Conservation (phyloP, 1,140 invertebrate genomes). For the Aphelenchoides avenae region DNA sequence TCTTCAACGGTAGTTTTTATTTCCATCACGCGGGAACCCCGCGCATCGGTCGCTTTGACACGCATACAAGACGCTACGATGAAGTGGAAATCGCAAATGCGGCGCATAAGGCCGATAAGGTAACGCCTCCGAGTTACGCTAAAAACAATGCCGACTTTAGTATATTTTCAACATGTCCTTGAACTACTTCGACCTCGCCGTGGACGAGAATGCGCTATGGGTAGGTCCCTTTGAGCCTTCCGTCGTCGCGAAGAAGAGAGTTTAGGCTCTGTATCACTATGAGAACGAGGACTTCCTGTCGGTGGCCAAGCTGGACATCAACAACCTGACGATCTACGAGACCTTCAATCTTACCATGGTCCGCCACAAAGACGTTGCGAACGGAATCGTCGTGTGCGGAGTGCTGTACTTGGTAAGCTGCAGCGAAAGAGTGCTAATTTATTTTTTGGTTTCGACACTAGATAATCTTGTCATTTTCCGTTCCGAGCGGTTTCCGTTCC, state of each 20-base stretch:
- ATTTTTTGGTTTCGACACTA: too few species aligned
- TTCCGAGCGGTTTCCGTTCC: too few species aligned
- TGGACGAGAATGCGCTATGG: constrained; percentile 63
- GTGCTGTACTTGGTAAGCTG: constrained; percentile 58
- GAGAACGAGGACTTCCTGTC: too few species aligned
- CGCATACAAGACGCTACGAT: constrained; percentile 42
- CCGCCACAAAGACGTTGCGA: constrained; percentile 57
- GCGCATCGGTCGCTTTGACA: constrained; percentile 57
- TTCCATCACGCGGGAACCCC: constrained; percentile 59
- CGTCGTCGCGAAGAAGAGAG: constrained; percentile 38
- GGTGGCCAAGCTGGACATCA: constrained; percentile 58
- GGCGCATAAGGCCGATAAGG: constrained; percentile 46
- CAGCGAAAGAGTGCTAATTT: too few species aligned
- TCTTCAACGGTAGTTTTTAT: constrained; percentile 61
- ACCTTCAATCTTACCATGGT: constrained; percentile 60
- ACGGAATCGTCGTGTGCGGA: constrained; percentile 59
- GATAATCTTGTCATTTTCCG: too few species aligned
- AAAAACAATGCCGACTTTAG: too few species aligned
- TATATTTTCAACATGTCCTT: constrained; percentile 58
- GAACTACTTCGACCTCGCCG: constrained; percentile 61
- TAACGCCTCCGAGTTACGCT: too few species aligned
- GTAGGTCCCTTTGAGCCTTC: background rate
- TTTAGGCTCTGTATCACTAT: constrained; percentile 28
- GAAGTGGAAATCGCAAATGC: constrained; percentile 38
- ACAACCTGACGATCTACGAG: constrained; percentile 59